Percentiles rank a stretch among this genome's conserved stretches.
Evolutionary conservation across 2,888 invertebrate genomes (phyloP).

Genomic region (Fragum whitleyi): DNA sequence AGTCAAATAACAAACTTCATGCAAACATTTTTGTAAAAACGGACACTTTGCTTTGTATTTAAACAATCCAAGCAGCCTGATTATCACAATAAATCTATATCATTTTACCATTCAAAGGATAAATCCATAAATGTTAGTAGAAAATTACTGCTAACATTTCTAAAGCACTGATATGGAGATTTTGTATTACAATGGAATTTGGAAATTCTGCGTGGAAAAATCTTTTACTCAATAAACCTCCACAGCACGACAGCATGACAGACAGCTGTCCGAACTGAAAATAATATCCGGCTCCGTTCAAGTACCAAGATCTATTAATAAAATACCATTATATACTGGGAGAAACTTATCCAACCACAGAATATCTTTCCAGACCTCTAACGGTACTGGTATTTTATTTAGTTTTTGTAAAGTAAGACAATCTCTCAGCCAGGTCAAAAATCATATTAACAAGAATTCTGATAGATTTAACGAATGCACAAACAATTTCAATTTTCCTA

Average conservation of each 20-base stretch:
- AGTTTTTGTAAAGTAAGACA: background rate
- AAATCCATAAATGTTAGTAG: background rate
- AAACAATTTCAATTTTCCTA: background rate
- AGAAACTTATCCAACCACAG: background rate
- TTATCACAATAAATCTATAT: conserved; percentile 1
- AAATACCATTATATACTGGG: background rate
- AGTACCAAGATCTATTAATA: background rate
- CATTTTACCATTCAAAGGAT: background rate
- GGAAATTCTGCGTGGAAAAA: background rate
- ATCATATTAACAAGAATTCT: background rate
- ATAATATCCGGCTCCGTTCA: background rate
- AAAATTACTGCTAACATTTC: background rate
- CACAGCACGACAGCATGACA: background rate
- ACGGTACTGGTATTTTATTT: background rate
- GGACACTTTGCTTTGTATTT: background rate
- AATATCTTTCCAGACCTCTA: background rate
- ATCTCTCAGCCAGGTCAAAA: background rate
- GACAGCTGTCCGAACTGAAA: background rate
- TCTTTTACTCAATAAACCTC: background rate
- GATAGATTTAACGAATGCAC: background rate
- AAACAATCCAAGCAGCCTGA: background rate
- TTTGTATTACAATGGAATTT: background rate
- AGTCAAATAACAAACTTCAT: background rate
- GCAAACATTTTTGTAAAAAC: background rate
- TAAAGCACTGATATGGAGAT: background rate